Evolutionary conservation across 2,797 vertebrate genomes (phyloP), one percentile per base, ranked within the genome.

Genomic region (Sternarchorhynchus goeldii): DNA sequence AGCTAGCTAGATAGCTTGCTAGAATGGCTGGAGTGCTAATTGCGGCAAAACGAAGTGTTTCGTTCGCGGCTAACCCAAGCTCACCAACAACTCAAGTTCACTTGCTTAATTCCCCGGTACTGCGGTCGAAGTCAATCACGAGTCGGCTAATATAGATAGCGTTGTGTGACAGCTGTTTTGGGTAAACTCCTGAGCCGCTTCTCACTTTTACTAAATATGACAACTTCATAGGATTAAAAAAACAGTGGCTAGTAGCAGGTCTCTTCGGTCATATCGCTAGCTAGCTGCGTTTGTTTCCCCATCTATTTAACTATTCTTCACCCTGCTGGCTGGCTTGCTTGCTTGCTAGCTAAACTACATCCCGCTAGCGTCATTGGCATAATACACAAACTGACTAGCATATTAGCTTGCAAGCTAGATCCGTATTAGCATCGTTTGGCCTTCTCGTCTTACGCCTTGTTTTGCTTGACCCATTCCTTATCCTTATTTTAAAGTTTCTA

Each of bases 1-100:
- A 34, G 71, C 36, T 45, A 36, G 31, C 62, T 50, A 14, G 45
- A 50, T 10, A 50, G 45, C 45, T 50, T 50, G 45, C 2, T 14
- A 14, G 12, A 14, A 14, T 14, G 45, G 10, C 45, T 14, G 14
- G 10, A 10, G 3, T 5, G 77, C 56, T 74, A 62, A 62, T n/a
- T 55, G 21, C 64, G 17, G 56, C 69, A 71, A 71, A 58, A 71
- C 69, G 58, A 71, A 71, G 31, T 36, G 69, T 36, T 58, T 10
- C 0, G 29, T n/a, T 56, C 6, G 5, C 3, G 10, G 2, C 45
- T 50, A 4, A 2, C 32, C 7, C 4, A 4, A 4, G 29, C 68
- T 34, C n/a, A 6, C 20, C n/a, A 20, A 17, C 32, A 6, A 18
- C 2, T 6, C 6, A 53, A 32, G 21, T 55, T 0, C 17, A 12